A percentile compares a stretch with the other conserved stretches of the same genome.
phyloP scores from a whole-genome alignment of 2,888 invertebrate species.

The Chaetoderma sp. region DNA sequence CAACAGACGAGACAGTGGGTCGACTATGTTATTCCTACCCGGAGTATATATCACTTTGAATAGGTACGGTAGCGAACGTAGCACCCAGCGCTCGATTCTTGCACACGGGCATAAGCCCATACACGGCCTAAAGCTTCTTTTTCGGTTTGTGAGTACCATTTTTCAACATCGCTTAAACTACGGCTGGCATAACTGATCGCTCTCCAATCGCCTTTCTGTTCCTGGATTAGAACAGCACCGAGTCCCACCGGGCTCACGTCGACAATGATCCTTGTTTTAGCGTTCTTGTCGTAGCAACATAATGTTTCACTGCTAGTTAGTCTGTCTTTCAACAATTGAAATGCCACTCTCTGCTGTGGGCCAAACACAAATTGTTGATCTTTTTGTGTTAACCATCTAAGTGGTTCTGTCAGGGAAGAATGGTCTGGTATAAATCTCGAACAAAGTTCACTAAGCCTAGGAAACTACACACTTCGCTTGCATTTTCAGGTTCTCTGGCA shows the following conservation, averaged over 20 bases:
- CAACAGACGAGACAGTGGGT: neutral
- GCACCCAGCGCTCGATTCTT: slow-evolving; percentile 6
- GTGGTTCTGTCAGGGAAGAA: neutral
- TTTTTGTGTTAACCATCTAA: neutral
- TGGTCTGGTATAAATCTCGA: neutral
- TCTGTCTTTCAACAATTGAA: neutral
- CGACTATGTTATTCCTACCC: neutral
- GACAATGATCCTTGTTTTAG: neutral
- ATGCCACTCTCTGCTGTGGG: neutral
- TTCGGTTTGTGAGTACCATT: neutral
- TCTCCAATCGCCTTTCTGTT: too few species aligned
- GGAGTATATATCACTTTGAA: neutral
- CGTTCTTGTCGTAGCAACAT: neutral
- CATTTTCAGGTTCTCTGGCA: neutral
- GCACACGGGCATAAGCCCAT: slow-evolving; percentile 19
- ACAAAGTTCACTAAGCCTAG: neutral
- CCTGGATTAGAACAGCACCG: too few species aligned
- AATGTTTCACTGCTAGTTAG: neutral
- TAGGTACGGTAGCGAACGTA: slow-evolving; percentile 3
- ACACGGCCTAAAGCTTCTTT: slow-evolving; percentile 17
- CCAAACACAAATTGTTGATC: neutral
- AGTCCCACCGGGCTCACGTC: neutral
- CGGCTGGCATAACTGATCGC: neutral
- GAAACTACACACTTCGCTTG: neutral
- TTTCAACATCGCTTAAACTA: neutral